Evolutionary conservation across 1,140 invertebrate species (phyloP), one percentile per base, ranked within the genome.

Genomic region (Coptotermes formosanus): DNA sequence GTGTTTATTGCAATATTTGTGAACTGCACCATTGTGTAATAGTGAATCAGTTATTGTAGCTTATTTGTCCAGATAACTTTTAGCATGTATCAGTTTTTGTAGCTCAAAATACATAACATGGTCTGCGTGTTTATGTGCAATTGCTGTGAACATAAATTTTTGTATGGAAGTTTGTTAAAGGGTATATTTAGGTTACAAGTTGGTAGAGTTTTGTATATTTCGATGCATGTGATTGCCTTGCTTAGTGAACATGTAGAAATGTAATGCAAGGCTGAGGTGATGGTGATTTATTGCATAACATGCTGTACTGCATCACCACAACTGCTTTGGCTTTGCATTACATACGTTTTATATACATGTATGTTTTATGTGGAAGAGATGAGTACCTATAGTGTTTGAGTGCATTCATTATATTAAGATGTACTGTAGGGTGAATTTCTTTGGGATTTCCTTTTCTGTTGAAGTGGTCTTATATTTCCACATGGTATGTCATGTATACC

Each of bases 171-270:
- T 84, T 84, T 84, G 48, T 84, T 84, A 84, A 52, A 32, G 52
- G 45, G 12, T 52, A 84, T 84, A 45, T 75, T 75, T 75, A 75
- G 64, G n/a, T 75, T 75, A 30, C n/a, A 75, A 75, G n/a, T 30
- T 75, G 64, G 64, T 84, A 84, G 83, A 52, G 55, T 84, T 84
- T 84, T 84, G 83, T 84, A 84, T n/a, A 84, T 55, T 84, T 84
- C 45, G 59, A 30, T 84, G 83, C 48, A 59, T 84, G 83, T 84
- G 16, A 84, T 84, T 84, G 83, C 83, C 83, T 84, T 52, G 83
- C 83, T 84, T 84, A 32, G 44, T 59, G 44, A 52, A 84, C 45
- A 52, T 75, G 8, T 30, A 75, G n/a, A 75, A 75, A n/a, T 30
- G 25, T 30, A 30, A 75, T 30, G 64, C 64, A 75, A 75, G n/a